A percentile compares a stretch with the other conserved stretches of the same genome.
Evolutionary conservation across 1,140 invertebrate species (phyloP).

Genomic region (Sitodiplosis mosellana): DNA sequence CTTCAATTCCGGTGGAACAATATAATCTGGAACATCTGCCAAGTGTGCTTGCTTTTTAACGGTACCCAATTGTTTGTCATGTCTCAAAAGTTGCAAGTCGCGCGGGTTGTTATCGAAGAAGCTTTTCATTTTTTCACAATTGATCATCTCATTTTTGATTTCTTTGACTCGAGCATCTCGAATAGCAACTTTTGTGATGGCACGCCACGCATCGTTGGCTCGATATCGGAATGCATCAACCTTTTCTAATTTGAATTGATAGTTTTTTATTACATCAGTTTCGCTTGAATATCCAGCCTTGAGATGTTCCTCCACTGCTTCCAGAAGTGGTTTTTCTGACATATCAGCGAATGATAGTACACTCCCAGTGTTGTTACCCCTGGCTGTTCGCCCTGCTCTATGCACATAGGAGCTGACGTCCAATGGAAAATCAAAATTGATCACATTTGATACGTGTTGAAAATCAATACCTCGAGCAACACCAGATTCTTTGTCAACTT

Average conservation of each 20-base stretch:
- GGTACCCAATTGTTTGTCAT: slow-evolving; percentile 82
- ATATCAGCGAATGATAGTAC: slow-evolving; percentile 85
- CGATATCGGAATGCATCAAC: slow-evolving; percentile 91
- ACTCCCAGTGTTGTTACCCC: slow-evolving; percentile 84
- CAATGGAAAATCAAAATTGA: slow-evolving; percentile 94
- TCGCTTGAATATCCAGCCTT: slow-evolving; percentile 31
- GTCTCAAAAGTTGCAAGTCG: slow-evolving; percentile 72
- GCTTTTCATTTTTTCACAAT: slow-evolving; percentile 79
- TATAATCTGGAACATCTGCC: slow-evolving; percentile 86
- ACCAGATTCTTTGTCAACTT: slow-evolving; percentile 82
- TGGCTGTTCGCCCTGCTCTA: slow-evolving; percentile 81
- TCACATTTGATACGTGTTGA: slow-evolving; percentile 89
- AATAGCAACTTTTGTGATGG: slow-evolving; percentile 81
- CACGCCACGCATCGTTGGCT: slow-evolving; percentile 82
- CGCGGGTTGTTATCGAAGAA: slow-evolving; percentile 92
- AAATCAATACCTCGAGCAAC: slow-evolving; percentile 95
- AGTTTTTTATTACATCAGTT: slow-evolving; percentile 38
- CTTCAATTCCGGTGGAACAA: slow-evolving; percentile 60
- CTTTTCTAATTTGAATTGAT: slow-evolving; percentile 87
- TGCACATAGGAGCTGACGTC: slow-evolving; percentile 83
- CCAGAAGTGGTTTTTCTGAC: slow-evolving; percentile 54
- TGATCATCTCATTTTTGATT: slow-evolving; percentile 87
- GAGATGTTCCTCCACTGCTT: slow-evolving; percentile 59
- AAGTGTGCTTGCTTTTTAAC: slow-evolving; percentile 71
- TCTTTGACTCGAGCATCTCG: slow-evolving; percentile 86